Evolutionary conservation across 2,113 vertebrate genomes (phyloP), one percentile per base, ranked within the genome.

Genomic region (Scomber colias): DNA sequence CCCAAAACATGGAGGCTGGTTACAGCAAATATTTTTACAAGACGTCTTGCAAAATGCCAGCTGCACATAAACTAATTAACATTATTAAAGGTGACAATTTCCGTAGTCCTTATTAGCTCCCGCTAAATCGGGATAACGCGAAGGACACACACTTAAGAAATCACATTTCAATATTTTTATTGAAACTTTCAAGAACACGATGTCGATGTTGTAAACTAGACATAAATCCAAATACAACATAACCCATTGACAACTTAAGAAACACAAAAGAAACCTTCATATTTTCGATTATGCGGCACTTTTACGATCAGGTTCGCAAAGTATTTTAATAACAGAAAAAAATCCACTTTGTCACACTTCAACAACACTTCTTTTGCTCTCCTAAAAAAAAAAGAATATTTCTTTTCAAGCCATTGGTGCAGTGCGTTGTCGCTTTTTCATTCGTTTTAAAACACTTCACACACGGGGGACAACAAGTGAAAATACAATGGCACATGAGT

Each of bases 251-350:
- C 94, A 96, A 95, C 94, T 94, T 95, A 95, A 90, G 94, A 94
- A 97, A 97, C 95, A 96, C 95, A 96, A 88, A 96, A 93, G 93
- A 96, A 94, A 95, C 95, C 96, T 97, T 97, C 96, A 95, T 96
- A 93, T 91, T 89, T 89, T 83, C 81, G 85, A 92, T 89, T 88
- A 92, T 91, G 92, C 89, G 91, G 86, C 92, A 92, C 90, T 93
- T 94, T 93, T 65, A 91, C 85, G 93, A 94, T 90, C 90, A 94
- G 91, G 86, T 93, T 93, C 77, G 92, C 90, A 94, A 92, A 91
- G 89, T 93, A 87, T 93, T 77, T 89, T 71, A 82, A 77, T 68
- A 85, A 87, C 77, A 89, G 60, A 55, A 75, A 83, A 76, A 82
- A 81, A 93, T 89, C 87, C 82, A 90, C 83, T 84, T 89, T 86